Conservation (phyloP, 2,888 invertebrate genomes). For the Polia nebulosa region DNA sequence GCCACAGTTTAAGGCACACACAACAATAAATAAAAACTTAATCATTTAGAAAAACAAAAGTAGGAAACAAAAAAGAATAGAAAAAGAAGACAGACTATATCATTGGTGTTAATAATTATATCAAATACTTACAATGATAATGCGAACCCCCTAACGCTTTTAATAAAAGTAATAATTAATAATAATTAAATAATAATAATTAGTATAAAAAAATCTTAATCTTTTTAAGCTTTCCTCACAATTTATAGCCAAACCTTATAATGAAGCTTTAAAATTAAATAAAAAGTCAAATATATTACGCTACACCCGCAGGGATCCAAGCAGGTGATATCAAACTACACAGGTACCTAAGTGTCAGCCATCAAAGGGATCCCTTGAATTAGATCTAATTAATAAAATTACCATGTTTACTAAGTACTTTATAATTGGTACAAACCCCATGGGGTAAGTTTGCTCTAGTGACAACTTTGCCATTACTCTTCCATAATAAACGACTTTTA, state of each 20-base stretch:
- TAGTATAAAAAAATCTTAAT: not conserved
- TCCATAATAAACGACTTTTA: slow-evolving; percentile 3
- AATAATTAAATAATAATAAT: not conserved
- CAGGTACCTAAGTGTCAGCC: slow-evolving; percentile 25
- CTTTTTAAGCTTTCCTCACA: not conserved
- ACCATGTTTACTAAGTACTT: slow-evolving; percentile 42
- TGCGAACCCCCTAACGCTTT: not conserved
- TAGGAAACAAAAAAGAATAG: too few species aligned
- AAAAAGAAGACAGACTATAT: too few species aligned
- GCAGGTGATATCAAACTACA: slow-evolving; percentile 45
- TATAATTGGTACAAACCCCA: slow-evolving; percentile 44
- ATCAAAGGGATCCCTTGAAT: slow-evolving; percentile 12
- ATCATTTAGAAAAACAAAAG: too few species aligned
- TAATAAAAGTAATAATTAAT: too few species aligned
- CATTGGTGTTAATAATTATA: not conserved
- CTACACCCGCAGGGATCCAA: slow-evolving; percentile 8
- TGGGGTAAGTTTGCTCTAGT: slow-evolving; percentile 18
- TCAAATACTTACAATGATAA: too few species aligned
- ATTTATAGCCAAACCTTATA: slow-evolving; percentile 25
- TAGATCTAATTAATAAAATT: slow-evolving; percentile 38
- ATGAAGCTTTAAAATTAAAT: slow-evolving; percentile 33
- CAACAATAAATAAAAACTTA: too few species aligned
- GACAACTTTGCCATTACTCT: slow-evolving; percentile 20
- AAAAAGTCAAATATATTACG: slow-evolving; percentile 20
- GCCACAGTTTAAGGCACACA: too few species aligned